Percentiles rank a stretch among this genome's conserved stretches.
Evolutionary conservation across 2,888 invertebrate species (phyloP).

Genomic region (Melipona bicolor): DNA sequence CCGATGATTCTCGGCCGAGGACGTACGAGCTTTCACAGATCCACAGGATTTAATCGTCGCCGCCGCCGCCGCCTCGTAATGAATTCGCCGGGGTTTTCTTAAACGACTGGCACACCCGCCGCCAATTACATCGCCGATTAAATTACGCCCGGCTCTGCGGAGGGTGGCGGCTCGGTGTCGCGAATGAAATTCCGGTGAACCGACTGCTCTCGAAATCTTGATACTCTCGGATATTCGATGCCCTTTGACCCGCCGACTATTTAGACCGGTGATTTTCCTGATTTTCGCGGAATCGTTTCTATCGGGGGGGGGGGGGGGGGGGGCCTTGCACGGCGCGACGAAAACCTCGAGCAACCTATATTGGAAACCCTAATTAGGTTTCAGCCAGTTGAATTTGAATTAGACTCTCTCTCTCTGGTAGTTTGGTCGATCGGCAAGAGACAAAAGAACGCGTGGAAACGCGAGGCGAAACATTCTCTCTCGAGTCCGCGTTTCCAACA

Average conservation of each 20-base stretch:
- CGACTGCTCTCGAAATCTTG: conserved; percentile 38
- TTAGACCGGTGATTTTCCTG: background rate
- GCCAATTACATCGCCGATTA: conserved; percentile 59
- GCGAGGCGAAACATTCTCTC: background rate
- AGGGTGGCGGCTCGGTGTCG: conserved; percentile 38
- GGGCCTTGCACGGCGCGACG: background rate
- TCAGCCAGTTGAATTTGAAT: background rate
- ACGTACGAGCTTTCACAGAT: conserved; percentile 1
- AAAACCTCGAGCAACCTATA: background rate
- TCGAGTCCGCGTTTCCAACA: too few species aligned
- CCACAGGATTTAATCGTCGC: conserved; percentile 44
- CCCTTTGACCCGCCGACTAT: background rate
- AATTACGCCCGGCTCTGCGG: conserved; percentile 39
- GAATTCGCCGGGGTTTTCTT: conserved; percentile 53
- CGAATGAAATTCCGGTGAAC: conserved; percentile 49
- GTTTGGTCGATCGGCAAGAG: background rate
- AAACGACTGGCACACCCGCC: conserved; percentile 35
- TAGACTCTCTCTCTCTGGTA: background rate
- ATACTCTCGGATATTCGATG: conserved; percentile 6
- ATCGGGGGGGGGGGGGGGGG: too few species aligned
- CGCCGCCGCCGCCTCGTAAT: conserved; percentile 35
- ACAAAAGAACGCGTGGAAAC: too few species aligned
- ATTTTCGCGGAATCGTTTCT: background rate
- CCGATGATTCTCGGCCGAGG: conserved; percentile 12
- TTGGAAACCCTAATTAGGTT: background rate